These are phyloP conservation scores for Liodrosophila aerea DNA, from an alignment of 2,888 invertebrate genomes.

Conservation along the genomic window DNA sequence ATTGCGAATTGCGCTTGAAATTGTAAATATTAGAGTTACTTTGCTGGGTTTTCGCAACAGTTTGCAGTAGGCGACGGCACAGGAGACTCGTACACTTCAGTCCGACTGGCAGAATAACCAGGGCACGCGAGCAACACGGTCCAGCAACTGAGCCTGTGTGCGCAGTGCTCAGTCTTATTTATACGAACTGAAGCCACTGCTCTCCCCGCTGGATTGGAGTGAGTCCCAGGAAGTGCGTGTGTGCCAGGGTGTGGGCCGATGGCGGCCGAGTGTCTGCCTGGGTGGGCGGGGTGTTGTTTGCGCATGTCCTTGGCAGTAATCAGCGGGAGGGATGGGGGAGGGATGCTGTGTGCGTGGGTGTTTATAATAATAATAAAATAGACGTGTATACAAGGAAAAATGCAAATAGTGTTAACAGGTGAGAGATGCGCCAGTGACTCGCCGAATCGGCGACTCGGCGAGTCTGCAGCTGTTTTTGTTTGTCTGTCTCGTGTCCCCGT, in stretches of 20 bases:
- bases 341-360: constrained; percentile 3
- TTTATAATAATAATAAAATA: constrained; percentile 58
- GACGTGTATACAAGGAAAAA: constrained; percentile 42
- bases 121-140: constrained; percentile 51
- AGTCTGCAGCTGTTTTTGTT: constrained; percentile 67
- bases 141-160: constrained; percentile 74
- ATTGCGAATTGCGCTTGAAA: no score
- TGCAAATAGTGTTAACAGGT: constrained; percentile 72
- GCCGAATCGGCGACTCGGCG: no score
- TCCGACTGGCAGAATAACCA: no score
- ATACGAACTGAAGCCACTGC: constrained; percentile 53
- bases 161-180: constrained; percentile 66
- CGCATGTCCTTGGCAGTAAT: constrained; percentile 68
- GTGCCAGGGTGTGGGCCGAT: constrained; percentile 1
- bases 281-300: constrained; percentile 57
- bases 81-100: constrained; percentile 19
- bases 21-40: not conserved
- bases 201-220: constrained; percentile 15
- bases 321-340: constrained; percentile 1
- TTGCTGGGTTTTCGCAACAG: constrained; percentile 37
- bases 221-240: not conserved
- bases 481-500: constrained; percentile 44
- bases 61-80: constrained; percentile 16
- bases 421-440: constrained; percentile 47
- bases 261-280: constrained; percentile 23